A percentile compares a stretch with the other conserved stretches of the same genome.
Conservation (phyloP, 2,113 vertebrate genomes). For the Myanophis thanlyinensis region DNA sequence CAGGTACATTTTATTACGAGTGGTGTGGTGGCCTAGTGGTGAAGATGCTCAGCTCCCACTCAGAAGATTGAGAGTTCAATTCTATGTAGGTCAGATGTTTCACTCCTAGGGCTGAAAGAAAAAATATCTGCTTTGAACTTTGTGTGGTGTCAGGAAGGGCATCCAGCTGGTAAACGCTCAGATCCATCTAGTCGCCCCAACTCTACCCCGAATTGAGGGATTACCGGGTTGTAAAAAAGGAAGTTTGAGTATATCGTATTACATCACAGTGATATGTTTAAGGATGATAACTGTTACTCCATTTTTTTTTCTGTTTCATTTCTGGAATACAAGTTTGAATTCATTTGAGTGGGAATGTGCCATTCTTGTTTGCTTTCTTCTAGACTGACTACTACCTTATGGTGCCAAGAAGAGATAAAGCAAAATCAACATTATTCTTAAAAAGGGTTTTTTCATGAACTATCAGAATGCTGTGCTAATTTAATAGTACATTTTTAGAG, state of each 20-base stretch:
- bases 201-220: too few relatives aligned
- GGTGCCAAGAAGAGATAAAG: fast-evolving
- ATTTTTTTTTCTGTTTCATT: not conserved
- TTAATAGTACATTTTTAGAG: not conserved
- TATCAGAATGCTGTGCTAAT: not conserved
- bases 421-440: conserved; percentile 27
- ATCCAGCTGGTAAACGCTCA: too few relatives aligned
- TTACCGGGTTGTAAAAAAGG: too few relatives aligned
- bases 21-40: too few relatives aligned
- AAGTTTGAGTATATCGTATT: not conserved
- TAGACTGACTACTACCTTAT: not conserved
- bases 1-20: not conserved
- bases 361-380: not conserved
- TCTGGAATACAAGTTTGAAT: not conserved
- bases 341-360: not conserved
- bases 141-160: too few relatives aligned
- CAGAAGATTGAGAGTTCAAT: too few relatives aligned
- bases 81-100: too few relatives aligned
- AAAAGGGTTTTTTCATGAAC: not conserved
- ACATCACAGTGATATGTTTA: not conserved
- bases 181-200: too few relatives aligned
- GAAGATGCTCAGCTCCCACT: too few relatives aligned
- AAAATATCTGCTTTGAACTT: too few relatives aligned
- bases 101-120: too few relatives aligned
- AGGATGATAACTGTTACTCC: not conserved